Percentiles rank a stretch among this genome's conserved stretches.
Evolutionary conservation across 2,888 invertebrate species (phyloP).

Genomic region (Panopea generosa): DNA sequence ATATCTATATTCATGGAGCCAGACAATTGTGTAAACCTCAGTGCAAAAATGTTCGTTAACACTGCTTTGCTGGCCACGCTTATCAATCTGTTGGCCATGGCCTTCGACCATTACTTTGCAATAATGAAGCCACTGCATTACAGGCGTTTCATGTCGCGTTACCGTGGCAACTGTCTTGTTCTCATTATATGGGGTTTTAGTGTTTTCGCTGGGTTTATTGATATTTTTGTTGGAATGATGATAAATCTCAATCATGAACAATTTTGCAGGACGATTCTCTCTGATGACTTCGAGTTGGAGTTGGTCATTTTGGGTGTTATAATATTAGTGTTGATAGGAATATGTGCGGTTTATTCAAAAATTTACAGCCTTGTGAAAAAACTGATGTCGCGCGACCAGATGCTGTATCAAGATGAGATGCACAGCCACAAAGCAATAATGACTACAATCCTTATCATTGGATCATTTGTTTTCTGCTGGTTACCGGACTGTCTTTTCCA

Average conservation of each 20-base stretch:
- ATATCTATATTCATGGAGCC: slow-evolving; percentile 3
- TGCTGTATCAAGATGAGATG: slow-evolving; percentile 56
- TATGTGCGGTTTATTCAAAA: slow-evolving; percentile 71
- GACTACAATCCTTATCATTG: slow-evolving; percentile 76
- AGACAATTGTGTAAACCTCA: slow-evolving; percentile 5
- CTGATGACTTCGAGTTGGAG: slow-evolving; percentile 72
- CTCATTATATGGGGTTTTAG: slow-evolving; percentile 70
- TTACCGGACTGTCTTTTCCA: slow-evolving; percentile 75
- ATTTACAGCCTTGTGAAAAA: slow-evolving; percentile 70
- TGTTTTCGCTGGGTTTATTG: slow-evolving; percentile 64
- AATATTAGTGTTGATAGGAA: slow-evolving; percentile 70
- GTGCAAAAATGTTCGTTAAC: slow-evolving; percentile 67
- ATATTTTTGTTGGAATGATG: slow-evolving; percentile 43
- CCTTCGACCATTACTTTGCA: slow-evolving; percentile 75
- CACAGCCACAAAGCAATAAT: slow-evolving; percentile 73
- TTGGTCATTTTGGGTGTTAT: slow-evolving; percentile 70
- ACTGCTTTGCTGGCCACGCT: slow-evolving; percentile 73
- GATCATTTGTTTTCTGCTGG: slow-evolving; percentile 77
- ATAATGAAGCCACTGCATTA: slow-evolving; percentile 74
- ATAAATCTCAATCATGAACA: slow-evolving; percentile 18
- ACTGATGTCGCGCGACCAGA: slow-evolving; percentile 42
- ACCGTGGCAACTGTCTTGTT: slow-evolving; percentile 67
- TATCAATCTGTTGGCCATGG: slow-evolving; percentile 75
- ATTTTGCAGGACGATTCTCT: slow-evolving; percentile 68
- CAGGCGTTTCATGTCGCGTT: slow-evolving; percentile 60